phyloP scores from a whole-genome alignment of 2,113 vertebrate genomes.

The Periophthalmodon schlosseri region DNA sequence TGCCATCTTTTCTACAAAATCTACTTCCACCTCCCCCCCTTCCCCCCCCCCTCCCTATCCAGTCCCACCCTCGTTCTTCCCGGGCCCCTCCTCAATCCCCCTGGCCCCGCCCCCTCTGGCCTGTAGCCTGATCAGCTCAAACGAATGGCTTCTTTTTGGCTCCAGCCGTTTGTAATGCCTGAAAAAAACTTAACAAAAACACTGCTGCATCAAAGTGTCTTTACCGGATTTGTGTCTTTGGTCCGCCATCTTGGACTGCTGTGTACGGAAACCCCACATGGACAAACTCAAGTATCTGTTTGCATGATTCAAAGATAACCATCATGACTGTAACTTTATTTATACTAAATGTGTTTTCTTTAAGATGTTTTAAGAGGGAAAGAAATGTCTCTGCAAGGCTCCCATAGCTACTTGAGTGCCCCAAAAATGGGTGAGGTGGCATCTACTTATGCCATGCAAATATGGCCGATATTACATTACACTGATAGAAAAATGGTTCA shows the following conservation, averaged over 20 bases:
- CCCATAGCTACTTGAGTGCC: not conserved
- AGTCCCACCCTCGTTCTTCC: not conserved
- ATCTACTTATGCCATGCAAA: too few species aligned
- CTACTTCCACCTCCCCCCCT: not conserved
- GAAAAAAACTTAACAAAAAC: slow-evolving; percentile 11
- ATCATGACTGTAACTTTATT: not conserved
- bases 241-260: not conserved
- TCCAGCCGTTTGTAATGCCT: slow-evolving; percentile 56
- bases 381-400: not conserved
- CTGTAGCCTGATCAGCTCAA: slow-evolving; percentile 63
- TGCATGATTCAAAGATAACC: too few species aligned
- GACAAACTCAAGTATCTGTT: not conserved
- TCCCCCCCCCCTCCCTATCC: not conserved
- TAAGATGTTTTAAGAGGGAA: not conserved
- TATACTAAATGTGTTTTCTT: not conserved
- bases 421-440: not conserved
- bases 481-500: not conserved
- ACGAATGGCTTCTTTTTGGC: slow-evolving; percentile 63
- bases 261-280: not conserved
- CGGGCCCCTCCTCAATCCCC: not conserved
- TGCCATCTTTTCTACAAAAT: not conserved
- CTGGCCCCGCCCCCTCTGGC: slow-evolving; percentile 28
- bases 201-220: not conserved
- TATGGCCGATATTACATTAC: too few species aligned
- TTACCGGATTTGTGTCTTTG: not conserved